Percentiles rank a stretch among this genome's conserved stretches.
Conservation (phyloP, 2,113 vertebrate genomes). For the Embiotoca jacksoni region DNA sequence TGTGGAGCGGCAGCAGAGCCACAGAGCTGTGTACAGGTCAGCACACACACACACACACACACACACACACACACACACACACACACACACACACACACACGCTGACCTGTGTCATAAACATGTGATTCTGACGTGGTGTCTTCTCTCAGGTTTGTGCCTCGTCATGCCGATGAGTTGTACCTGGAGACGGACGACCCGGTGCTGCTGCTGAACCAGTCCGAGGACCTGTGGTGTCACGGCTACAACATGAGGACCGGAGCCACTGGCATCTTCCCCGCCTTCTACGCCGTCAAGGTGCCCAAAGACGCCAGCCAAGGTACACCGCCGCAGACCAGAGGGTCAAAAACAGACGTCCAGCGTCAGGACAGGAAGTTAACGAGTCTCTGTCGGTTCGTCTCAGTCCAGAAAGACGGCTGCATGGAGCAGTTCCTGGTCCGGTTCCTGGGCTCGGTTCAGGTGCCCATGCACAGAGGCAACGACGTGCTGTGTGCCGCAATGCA, state of each 20-base stretch:
- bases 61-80: background rate
- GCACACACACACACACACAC: slow-evolving; percentile 1
- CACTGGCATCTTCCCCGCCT: slow-evolving; percentile 93
- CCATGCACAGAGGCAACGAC: slow-evolving; percentile 93
- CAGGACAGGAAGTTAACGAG: background rate
- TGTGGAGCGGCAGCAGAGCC: slow-evolving; percentile 93
- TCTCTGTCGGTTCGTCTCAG: slow-evolving; percentile 30
- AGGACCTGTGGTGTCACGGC: slow-evolving; percentile 95
- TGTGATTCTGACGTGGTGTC: background rate
- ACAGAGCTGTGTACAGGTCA: slow-evolving; percentile 90
- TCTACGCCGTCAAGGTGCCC: slow-evolving; percentile 89
- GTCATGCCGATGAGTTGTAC: slow-evolving; percentile 93
- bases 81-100: background rate
- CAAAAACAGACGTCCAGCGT: background rate
- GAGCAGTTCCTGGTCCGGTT: slow-evolving; percentile 92
- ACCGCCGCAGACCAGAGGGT: background rate
- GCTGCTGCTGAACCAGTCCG: slow-evolving; percentile 91
- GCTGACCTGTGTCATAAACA: background rate
- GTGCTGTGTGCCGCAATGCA: slow-evolving; percentile 97
- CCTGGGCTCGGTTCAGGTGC: slow-evolving; percentile 95
- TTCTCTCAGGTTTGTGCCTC: slow-evolving; percentile 90
- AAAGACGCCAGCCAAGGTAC: slow-evolving; percentile 77
- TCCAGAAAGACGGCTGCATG: slow-evolving; percentile 87
- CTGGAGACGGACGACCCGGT: slow-evolving; percentile 94
- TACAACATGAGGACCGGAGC: slow-evolving; percentile 97